Evolutionary conservation across 35 echinoderm and acorn worm species (phyloP).

Genomic region (Acanthaster planci): DNA sequence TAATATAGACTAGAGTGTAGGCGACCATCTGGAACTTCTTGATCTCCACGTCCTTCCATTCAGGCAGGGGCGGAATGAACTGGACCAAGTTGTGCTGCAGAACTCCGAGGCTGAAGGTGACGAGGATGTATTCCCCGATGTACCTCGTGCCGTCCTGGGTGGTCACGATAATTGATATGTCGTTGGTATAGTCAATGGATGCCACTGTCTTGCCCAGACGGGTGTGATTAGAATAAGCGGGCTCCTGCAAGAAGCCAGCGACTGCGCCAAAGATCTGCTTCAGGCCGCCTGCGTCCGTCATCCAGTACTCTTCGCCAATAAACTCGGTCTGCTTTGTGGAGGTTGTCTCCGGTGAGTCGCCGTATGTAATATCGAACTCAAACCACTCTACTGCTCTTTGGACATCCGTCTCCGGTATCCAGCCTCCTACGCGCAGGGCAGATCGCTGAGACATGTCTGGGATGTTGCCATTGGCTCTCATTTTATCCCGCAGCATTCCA

Average conservation of each 20-base stretch:
- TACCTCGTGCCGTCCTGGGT: conserved; percentile 37
- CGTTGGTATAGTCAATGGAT: conserved; percentile 29
- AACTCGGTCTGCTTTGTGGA: not conserved
- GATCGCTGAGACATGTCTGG: conserved; percentile 51
- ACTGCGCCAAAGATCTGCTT: not conserved
- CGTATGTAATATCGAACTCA: conserved; percentile 39
- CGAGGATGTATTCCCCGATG: conserved; percentile 8
- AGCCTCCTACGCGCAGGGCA: conserved; percentile 40
- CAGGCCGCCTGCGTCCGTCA: not conserved
- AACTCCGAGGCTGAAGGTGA: conserved; percentile 51
- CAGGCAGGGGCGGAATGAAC: conserved; percentile 53
- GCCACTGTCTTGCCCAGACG: conserved; percentile 27
- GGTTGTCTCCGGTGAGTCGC: not conserved
- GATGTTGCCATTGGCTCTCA: not conserved
- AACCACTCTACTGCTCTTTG: conserved; percentile 53
- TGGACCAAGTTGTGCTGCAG: conserved; percentile 39
- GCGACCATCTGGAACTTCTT: conserved; percentile 19
- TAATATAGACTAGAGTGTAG: conserved; percentile 34
- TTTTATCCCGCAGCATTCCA: not conserved
- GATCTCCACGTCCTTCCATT: conserved; percentile 42
- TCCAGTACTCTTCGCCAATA: not conserved
- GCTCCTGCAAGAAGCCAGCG: not conserved
- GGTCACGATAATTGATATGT: conserved; percentile 18
- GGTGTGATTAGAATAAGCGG: conserved; percentile 23
- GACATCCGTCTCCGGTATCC: conserved; percentile 23